Evolutionary conservation across 2,797 vertebrate genomes (phyloP).

Genomic region (Eremophila alpestris): DNA sequence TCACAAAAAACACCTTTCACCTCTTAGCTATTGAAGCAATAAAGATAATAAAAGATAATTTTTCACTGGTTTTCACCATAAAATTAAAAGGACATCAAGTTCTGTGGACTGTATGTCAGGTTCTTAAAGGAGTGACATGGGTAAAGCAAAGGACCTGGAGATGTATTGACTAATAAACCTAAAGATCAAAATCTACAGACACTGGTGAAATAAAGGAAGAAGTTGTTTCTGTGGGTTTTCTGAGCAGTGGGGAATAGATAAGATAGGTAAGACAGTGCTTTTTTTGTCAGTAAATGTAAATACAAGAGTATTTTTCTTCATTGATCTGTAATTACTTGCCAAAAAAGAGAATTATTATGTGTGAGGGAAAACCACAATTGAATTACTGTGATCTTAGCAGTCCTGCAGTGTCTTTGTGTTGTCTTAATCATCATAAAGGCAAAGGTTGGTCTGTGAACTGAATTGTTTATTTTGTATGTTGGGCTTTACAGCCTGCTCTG

Average conservation of each 20-base stretch:
- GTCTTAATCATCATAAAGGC: neutral
- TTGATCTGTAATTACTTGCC: neutral
- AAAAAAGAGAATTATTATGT: neutral
- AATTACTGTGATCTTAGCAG: neutral
- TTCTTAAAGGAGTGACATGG: neutral
- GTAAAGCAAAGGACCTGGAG: neutral
- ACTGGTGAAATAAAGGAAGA: neutral
- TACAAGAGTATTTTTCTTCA: neutral
- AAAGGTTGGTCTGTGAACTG: neutral
- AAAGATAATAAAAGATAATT: neutral
- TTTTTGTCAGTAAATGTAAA: neutral
- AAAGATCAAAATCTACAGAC: neutral
- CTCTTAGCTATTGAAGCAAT: neutral
- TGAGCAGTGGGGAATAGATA: neutral
- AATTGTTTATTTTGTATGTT: neutral
- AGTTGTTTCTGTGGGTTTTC: neutral
- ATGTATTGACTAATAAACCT: neutral
- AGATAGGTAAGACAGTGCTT: neutral
- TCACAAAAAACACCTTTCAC: neutral
- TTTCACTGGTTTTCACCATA: neutral
- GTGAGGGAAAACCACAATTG: neutral
- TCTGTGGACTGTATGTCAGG: neutral
- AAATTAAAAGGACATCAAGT: neutral
- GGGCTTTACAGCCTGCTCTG: neutral
- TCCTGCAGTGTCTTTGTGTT: neutral